These are phyloP conservation scores for Catharus minimus DNA, from an alignment of 2,113 vertebrate species.

Conservation along the genomic window DNA sequence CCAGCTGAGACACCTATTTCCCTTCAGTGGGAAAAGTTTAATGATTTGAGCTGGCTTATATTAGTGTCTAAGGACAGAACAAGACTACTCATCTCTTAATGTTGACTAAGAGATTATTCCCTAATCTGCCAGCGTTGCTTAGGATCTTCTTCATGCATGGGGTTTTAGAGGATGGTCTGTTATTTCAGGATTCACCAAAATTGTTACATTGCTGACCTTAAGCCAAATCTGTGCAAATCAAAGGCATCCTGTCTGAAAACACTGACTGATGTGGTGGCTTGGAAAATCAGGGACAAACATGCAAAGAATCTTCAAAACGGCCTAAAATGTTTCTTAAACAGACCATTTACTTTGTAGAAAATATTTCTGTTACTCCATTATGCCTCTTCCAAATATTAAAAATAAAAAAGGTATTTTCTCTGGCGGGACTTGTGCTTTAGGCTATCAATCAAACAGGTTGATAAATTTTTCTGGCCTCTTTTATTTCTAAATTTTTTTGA, in stretches of 20 bases:
- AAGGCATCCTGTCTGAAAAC: not conserved
- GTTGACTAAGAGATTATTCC: not conserved
- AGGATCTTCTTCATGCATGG: not conserved
- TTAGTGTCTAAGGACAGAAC: not conserved
- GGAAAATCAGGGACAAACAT: not conserved
- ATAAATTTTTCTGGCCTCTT: not conserved
- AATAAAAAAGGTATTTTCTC: conserved; percentile 12
- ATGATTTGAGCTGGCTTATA: not conserved
- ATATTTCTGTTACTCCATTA: not conserved
- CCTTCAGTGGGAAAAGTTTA: not conserved
- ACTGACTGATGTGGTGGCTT: not conserved
- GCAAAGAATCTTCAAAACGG: not conserved
- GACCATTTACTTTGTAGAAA: not conserved
- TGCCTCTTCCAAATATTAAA: not conserved
- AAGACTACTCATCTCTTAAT: not conserved
- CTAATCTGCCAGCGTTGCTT: not conserved
- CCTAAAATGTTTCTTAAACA: conserved; percentile 4
- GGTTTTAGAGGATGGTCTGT: not conserved
- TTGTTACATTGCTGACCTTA: not conserved
- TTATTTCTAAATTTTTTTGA: not conserved
- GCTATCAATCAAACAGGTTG: conserved; percentile 32
- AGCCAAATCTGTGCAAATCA: not conserved
- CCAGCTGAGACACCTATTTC: not conserved
- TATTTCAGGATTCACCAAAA: not conserved
- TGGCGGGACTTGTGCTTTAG: conserved; percentile 26